Base-by-base conservation (phyloP, 2,797 vertebrate species). In the Poecilia gillii region DNA sequence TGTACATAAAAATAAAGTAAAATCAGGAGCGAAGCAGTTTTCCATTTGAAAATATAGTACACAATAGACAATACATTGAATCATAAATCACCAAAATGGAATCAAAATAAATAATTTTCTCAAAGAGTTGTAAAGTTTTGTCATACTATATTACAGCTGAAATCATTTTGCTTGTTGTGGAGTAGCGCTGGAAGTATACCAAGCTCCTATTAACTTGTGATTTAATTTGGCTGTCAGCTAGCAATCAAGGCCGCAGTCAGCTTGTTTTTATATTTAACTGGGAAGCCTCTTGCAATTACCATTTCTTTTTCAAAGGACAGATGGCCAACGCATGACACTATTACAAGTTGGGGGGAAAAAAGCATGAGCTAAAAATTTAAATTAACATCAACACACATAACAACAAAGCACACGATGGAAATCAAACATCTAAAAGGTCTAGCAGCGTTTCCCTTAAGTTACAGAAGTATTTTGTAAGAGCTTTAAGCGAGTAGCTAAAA, bases 161-260 rank as follows among this genome's bases (percentile, higher is more conserved):
- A 43, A 41, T 41, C 3, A 70, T 70, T 70, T 36, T 11, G 66
- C 23, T 41, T 70, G 41, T n/a, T 25, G n/a, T 25, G 23, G 36
- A 43, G 36, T 25, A 41, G 11, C 11, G 23, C 23, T 71, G 41
- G 68, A 45, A 71, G 13, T 45, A 45, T 16, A 71, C 68, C 41
- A 71, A 71, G 25, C 41, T 71, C 68, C 28, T 28, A 31, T 47
- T 20, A 13, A 74, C 13, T 71, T 71, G 41, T 45, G 41, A 71
- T 45, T 71, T 45, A 45, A 71, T 71, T 71, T 71, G 39, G 39
- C 39, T 71, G 68, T 71, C 68, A 71, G 68, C 41, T 23, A 43
- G 66, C 16, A 25, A 43, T 9, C 36, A 39, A 70, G 66, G 18
- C 39, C 9, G 20, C 36, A n/a, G 39, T 43, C 36, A 70, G 66